Evolutionary conservation across 2,113 vertebrate species (phyloP).

Genomic region (Tautogolabrus adspersus): DNA sequence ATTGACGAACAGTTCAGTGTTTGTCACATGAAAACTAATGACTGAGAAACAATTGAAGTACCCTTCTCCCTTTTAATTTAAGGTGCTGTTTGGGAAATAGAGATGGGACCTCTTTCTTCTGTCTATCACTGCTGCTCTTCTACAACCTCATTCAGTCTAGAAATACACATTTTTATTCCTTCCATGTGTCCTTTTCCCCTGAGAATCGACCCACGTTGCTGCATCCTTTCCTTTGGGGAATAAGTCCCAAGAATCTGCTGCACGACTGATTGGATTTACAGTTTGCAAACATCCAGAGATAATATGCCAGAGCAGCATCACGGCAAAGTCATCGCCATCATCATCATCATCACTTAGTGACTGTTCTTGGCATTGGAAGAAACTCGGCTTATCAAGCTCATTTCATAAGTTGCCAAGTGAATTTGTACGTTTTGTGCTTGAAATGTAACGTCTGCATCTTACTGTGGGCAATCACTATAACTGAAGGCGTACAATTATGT

Average conservation of each 20-base stretch:
- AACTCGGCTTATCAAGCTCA: no score
- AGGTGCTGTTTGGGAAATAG: no score
- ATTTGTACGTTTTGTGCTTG: no score
- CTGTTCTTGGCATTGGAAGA: no score
- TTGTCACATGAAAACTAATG: constrained; percentile 17
- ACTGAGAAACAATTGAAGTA: not conserved
- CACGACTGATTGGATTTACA: constrained; percentile 24
- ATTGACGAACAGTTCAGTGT: not conserved
- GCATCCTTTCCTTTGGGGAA: constrained; percentile 28
- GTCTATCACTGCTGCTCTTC: not conserved
- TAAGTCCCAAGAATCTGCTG: not conserved
- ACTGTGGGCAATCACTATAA: no score
- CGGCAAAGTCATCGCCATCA: no score
- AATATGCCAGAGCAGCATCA: constrained; percentile 21
- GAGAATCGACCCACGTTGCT: not conserved
- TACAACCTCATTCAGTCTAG: not conserved
- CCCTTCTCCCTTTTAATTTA: no score
- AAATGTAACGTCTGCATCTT: no score
- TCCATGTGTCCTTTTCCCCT: not conserved
- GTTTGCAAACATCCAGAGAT: constrained; percentile 41
- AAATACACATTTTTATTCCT: not conserved
- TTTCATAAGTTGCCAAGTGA: no score
- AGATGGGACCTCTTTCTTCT: not conserved
- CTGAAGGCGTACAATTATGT: no score
- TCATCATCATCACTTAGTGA: no score